phyloP scores from a whole-genome alignment of 2,113 vertebrate species.

The Oryzias woworae region DNA sequence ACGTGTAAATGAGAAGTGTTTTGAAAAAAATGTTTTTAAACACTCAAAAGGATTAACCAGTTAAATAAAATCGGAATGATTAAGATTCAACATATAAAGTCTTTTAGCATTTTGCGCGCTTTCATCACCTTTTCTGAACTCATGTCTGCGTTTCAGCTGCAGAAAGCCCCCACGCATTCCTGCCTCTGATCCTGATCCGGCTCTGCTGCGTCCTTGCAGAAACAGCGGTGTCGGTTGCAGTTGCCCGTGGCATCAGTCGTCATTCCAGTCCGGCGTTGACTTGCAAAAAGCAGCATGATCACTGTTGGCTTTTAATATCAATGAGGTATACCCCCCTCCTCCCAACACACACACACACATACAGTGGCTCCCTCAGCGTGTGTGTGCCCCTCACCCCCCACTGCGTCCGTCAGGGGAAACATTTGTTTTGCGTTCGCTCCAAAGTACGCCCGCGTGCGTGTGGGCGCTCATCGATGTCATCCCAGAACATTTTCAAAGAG shows the following conservation, averaged over 20 bases:
- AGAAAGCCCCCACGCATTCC: constrained; percentile 6
- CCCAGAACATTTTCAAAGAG: constrained; percentile 27
- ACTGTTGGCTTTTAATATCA: constrained; percentile 67
- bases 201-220: constrained; percentile 14
- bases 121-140: neutral
- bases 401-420: constrained; percentile 60
- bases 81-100: too few relatives aligned
- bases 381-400: constrained; percentile 72
- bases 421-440: constrained; percentile 58
- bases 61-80: too few relatives aligned
- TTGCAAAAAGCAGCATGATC: constrained; percentile 55
- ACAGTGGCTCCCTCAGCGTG: constrained; percentile 64
- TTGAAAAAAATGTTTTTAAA: too few relatives aligned
- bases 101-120: too few relatives aligned
- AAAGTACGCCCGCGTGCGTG: constrained; percentile 56
- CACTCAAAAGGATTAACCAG: too few relatives aligned
- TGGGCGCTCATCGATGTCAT: neutral
- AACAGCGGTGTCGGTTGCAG: constrained; percentile 52
- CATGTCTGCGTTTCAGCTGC: constrained; percentile 13
- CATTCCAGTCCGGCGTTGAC: constrained; percentile 47
- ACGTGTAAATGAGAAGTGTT: too few relatives aligned
- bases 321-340: constrained; percentile 62
- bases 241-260: constrained; percentile 58
- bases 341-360: constrained; percentile 40
- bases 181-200: constrained; percentile 6